phyloP scores from a whole-genome alignment of 1,140 invertebrate genomes.

The Pygmarrhopalites habei region DNA sequence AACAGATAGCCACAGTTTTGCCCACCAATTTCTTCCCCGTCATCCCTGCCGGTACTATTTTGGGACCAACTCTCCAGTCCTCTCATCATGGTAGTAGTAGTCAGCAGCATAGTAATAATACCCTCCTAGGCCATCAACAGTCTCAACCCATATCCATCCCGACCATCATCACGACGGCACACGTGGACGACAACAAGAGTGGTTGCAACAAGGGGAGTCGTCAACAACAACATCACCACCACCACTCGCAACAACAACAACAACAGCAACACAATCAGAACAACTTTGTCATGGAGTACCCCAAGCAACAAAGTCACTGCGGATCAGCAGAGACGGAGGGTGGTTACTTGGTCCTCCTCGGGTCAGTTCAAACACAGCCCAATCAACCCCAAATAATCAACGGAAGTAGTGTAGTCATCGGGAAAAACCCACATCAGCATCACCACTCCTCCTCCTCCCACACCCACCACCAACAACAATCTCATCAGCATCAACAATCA shows the following conservation, averaged over 20 bases:
- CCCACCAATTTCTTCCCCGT: constrained; percentile 37
- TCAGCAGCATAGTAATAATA: constrained; percentile 11
- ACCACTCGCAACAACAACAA: neutral
- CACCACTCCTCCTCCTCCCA: constrained; percentile 5
- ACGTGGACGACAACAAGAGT: constrained; percentile 33
- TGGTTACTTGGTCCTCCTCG: constrained; percentile 7
- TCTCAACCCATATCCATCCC: constrained; percentile 31
- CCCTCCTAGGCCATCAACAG: constrained; percentile 11
- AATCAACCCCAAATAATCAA: constrained; percentile 31
- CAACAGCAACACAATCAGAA: neutral
- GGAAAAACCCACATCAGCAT: constrained; percentile 49
- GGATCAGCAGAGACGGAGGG: neutral
- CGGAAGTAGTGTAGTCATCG: constrained; percentile 30
- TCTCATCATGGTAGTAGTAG: neutral
- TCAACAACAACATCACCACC: neutral
- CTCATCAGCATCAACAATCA: constrained; percentile 33
- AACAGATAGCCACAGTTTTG: constrained; percentile 36
- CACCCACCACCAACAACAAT: constrained; percentile 27
- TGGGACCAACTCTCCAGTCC: constrained; percentile 35
- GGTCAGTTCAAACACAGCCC: constrained; percentile 1
- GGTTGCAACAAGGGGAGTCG: constrained; percentile 7
- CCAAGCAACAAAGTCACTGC: neutral
- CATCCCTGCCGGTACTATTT: constrained; percentile 34
- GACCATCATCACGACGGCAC: constrained; percentile 38
- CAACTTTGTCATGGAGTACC: constrained; percentile 7